These are phyloP conservation scores for Notothenia rossii DNA, from an alignment of 2,113 vertebrate genomes.

Conservation along the genomic window DNA sequence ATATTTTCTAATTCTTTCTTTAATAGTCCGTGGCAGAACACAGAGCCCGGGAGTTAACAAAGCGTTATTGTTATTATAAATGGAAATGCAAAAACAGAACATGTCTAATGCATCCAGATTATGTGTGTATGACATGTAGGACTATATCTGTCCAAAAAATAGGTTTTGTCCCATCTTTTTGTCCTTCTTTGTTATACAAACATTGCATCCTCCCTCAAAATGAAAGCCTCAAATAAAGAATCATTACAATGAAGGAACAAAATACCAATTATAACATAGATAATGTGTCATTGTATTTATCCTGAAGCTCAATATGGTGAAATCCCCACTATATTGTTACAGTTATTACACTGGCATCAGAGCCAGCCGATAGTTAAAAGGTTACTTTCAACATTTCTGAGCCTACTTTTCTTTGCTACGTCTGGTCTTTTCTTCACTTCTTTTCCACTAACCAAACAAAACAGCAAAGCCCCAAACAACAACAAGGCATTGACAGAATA, in stretches of 20 bases:
- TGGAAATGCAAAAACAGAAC: slow-evolving; percentile 50
- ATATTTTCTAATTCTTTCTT: not conserved
- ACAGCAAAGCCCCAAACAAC: slow-evolving; percentile 21
- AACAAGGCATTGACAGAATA: slow-evolving; percentile 19
- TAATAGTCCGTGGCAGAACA: slow-evolving; percentile 51
- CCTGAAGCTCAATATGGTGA: not conserved
- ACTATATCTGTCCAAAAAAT: slow-evolving; percentile 22
- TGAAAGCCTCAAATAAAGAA: slow-evolving; percentile 6
- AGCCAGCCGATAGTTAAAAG: not conserved
- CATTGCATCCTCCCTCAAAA: slow-evolving; percentile 24
- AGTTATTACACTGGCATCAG: slow-evolving; percentile 3
- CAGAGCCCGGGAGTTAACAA: slow-evolving; percentile 43
- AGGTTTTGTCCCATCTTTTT: slow-evolving; percentile 27
- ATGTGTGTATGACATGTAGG: not conserved
- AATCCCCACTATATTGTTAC: not conserved
- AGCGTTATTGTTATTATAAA: slow-evolving; percentile 64
- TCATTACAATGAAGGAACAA: slow-evolving; percentile 26
- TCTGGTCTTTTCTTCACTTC: not conserved
- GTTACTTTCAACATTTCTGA: not conserved
- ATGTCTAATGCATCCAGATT: slow-evolving; percentile 19
- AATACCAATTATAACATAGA: not conserved
- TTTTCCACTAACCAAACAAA: slow-evolving; percentile 19
- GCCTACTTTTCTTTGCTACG: not conserved
- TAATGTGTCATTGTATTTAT: slow-evolving; percentile 7
- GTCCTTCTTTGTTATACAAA: slow-evolving; percentile 47